Conservation (phyloP, 2,888 invertebrate species). For the Hermaeophaga mercurialis region DNA sequence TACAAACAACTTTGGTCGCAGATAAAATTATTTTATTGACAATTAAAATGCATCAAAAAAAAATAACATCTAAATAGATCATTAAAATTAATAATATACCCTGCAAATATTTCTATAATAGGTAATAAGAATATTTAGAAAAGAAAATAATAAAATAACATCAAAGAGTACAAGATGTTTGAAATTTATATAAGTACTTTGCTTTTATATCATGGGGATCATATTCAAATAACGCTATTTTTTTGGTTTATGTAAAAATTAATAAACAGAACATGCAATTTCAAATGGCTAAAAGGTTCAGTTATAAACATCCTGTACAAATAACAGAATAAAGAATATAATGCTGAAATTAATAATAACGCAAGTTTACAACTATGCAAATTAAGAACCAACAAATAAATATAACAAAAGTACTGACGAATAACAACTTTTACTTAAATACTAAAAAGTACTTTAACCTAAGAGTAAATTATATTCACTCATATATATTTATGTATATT, state of each 20-base stretch:
- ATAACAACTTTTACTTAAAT: slow-evolving; percentile 21
- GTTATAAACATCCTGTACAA: background rate
- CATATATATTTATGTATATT: slow-evolving; percentile 21
- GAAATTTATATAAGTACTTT: no score
- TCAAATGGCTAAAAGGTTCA: no score
- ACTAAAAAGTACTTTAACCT: slow-evolving; percentile 14
- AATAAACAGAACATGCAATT: no score
- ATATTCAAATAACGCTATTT: no score
- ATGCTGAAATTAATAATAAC: slow-evolving; percentile 4
- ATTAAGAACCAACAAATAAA: slow-evolving; percentile 11
- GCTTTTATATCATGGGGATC: no score
- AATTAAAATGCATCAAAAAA: background rate
- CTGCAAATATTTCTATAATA: background rate
- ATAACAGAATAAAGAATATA: slow-evolving; percentile 11
- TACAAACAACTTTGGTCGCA: background rate
- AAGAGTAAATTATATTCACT: slow-evolving; percentile 26
- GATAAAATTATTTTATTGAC: background rate
- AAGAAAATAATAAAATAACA: background rate
- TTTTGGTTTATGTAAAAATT: no score
- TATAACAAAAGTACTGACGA: slow-evolving; percentile 24
- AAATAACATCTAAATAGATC: background rate
- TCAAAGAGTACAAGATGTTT: background rate
- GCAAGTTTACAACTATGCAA: slow-evolving; percentile 7
- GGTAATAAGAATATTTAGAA: background rate
- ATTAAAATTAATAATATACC: slow-evolving; percentile 4